Base-by-base conservation (phyloP, 1,140 invertebrate genomes). In the Drosophila cardini region DNA sequence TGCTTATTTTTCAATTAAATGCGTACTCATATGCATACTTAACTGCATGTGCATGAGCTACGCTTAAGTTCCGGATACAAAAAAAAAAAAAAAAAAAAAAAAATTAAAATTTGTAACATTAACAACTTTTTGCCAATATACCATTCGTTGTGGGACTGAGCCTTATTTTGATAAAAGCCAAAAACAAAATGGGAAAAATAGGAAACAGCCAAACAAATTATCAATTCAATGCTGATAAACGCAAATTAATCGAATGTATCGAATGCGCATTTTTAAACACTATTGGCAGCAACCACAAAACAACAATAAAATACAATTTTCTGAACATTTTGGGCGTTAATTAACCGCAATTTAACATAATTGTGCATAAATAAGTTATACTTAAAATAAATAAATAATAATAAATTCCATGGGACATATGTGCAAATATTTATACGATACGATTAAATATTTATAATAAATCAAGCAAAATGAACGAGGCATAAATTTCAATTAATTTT, bases 1-100 rank as follows among this genome's bases (percentile, higher is more conserved):
- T 26, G 4, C 83, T 86, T 76, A 87, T 87, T 80, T 77, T 86
- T 87, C 60, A 72, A 62, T 57, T 72, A 57, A 48, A 65, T 57
- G 40, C 36, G 55, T 57, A 52, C 45, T 56, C 69, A 69, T 73
- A 77, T 55, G n/a, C 34, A 10, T 38, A 38, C 15, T 30, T 32
- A 36, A n/a, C n/a, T 52, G 13, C 18, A 10, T 18, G 43, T 18
- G 43, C 16, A 8, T 8, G 50, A 16, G 8, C 0, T 8, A 53
- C 26, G 30, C 11, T 5, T 26, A 21, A 30, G 11, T 38, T 34
- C 9, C 30, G 32, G 26, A 7, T 15, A 18, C 2, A n/a, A 58
- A 21, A 72, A 18, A 5, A 40, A 18, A 48, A 42, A 21, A 67
- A 16, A 52, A 52, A 42, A 15, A 30, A n/a, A 16, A 10, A 48